Conservation (phyloP, 2,888 invertebrate genomes). For the Choristoneura rosaceana region DNA sequence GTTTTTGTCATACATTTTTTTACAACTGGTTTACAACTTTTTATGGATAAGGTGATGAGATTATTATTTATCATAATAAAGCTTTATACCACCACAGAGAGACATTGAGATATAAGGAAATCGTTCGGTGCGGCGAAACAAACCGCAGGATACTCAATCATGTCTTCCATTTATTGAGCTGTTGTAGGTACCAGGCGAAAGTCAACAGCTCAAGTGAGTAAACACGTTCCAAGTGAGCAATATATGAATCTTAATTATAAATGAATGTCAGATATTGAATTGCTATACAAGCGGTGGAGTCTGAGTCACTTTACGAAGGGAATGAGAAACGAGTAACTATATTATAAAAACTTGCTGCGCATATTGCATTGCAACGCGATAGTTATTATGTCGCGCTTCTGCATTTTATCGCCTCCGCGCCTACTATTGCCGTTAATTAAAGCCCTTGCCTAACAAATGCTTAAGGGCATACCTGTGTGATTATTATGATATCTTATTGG, state of each 20-base stretch:
- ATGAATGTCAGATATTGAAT: slow-evolving; percentile 57
- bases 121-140: slow-evolving; percentile 16
- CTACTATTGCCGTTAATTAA: slow-evolving; percentile 29
- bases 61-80: too few relatives aligned
- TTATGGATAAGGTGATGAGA: too few relatives aligned
- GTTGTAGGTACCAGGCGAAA: slow-evolving; percentile 58
- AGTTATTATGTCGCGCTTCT: slow-evolving; percentile 3
- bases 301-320: slow-evolving; percentile 53
- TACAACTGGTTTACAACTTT: too few relatives aligned
- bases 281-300: slow-evolving; percentile 52
- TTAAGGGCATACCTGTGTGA: slow-evolving; percentile 54
- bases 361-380: slow-evolving; percentile 40
- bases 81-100: too few relatives aligned
- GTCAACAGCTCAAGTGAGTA: slow-evolving; percentile 51
- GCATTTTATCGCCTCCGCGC: slow-evolving; percentile 14
- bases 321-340: slow-evolving; percentile 24
- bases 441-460: slow-evolving; percentile 63
- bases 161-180: slow-evolving; percentile 50
- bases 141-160: slow-evolving; percentile 36
- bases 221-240: slow-evolving; percentile 60
- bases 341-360: slow-evolving; percentile 9
- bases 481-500: slow-evolving; percentile 38
- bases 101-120: slow-evolving; percentile 14
- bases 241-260: slow-evolving; percentile 70
- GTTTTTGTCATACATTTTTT: too few relatives aligned